phyloP scores from a whole-genome alignment of 2,888 invertebrate species.

The Spodoptera littoralis region DNA sequence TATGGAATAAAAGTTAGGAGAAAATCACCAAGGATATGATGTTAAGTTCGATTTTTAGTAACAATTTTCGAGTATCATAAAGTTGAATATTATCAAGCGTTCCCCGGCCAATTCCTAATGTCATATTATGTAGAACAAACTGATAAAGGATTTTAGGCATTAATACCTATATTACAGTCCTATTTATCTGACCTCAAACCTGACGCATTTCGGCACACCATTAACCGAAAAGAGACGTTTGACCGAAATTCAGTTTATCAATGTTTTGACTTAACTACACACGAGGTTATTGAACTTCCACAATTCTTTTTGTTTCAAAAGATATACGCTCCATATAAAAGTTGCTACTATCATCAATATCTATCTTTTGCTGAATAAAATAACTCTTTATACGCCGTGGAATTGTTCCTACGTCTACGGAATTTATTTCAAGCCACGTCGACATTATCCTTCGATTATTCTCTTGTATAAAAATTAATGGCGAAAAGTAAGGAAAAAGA shows the following conservation, averaged over 20 bases:
- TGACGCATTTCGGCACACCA: too few species aligned
- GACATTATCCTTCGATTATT: conserved; percentile 32
- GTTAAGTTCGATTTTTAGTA: too few species aligned
- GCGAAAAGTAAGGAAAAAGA: conserved; percentile 1
- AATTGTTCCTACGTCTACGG: conserved; percentile 35
- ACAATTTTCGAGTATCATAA: too few species aligned
- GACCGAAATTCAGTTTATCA: neutral
- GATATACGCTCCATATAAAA: conserved; percentile 43
- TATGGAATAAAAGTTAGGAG: too few species aligned
- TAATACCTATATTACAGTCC: neutral
- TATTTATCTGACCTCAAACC: conserved; percentile 2
- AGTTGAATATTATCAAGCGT: neutral
- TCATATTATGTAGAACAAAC: neutral
- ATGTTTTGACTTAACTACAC: neutral
- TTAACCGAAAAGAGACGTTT: neutral
- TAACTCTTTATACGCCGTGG: conserved; percentile 36
- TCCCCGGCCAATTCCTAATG: neutral
- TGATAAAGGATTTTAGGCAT: neutral
- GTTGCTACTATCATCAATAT: conserved; percentile 33
- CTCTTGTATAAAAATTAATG: conserved; percentile 19
- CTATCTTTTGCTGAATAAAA: conserved; percentile 39
- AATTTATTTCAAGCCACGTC: conserved; percentile 46
- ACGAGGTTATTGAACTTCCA: conserved; percentile 22
- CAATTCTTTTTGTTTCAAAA: conserved; percentile 12
- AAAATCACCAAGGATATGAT: too few species aligned